These are phyloP conservation scores for Tupaia chinensis DNA, from an alignment of 2,113 vertebrate species.

Conservation along the genomic window DNA sequence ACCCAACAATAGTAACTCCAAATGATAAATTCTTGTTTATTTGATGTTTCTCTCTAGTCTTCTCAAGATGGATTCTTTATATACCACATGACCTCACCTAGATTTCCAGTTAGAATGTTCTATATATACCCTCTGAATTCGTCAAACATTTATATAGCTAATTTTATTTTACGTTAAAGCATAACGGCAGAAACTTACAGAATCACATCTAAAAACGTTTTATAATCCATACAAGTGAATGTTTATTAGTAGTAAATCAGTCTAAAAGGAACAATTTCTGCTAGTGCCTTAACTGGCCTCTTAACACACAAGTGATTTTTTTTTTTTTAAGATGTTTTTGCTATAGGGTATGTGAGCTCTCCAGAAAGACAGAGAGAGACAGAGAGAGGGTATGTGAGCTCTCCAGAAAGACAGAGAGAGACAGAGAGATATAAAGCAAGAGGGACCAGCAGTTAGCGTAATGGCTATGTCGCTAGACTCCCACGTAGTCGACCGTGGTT, in stretches of 20 bases:
- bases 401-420: no score
- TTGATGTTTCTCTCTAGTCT: not conserved
- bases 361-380: no score
- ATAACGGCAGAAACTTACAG: not conserved
- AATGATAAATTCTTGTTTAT: not conserved
- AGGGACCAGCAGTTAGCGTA: no score
- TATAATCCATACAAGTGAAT: not conserved
- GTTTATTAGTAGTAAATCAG: not conserved
- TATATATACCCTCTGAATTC: not conserved
- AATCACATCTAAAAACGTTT: not conserved
- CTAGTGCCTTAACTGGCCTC: not conserved
- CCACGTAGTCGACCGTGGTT: no score
- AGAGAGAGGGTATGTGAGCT: no score
- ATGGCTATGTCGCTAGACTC: no score
- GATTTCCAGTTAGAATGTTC: not conserved
- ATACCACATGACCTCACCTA: not conserved
- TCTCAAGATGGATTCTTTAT: not conserved
- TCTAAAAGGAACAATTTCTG: not conserved
- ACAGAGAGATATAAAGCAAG: no score
- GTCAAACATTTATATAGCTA: not conserved
- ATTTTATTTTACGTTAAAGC: not conserved
- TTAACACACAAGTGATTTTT: not conserved
- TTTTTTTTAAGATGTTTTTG: no score
- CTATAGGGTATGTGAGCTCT: no score
- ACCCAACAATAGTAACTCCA: not conserved